Evolutionary conservation across 2,888 invertebrate genomes (phyloP).

Genomic region (Hybos culiciformis): DNA sequence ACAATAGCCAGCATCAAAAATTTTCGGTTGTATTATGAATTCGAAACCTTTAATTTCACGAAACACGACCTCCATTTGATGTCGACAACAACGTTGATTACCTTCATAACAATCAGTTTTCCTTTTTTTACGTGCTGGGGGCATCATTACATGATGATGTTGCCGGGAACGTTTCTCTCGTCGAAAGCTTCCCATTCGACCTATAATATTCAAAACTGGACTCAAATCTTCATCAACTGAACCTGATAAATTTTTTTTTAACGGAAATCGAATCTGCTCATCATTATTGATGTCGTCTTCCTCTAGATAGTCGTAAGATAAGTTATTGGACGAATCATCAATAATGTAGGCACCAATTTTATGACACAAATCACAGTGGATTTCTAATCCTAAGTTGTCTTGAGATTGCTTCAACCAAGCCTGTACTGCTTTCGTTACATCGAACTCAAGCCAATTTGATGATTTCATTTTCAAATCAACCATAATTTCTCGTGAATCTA

Average conservation of each 20-base stretch:
- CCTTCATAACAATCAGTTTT: constrained; percentile 41
- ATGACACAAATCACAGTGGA: constrained; percentile 40
- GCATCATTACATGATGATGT: constrained; percentile 12
- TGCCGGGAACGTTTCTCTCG: constrained; percentile 20
- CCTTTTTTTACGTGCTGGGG: constrained; percentile 27
- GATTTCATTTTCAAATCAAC: constrained; percentile 26
- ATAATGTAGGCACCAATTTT: constrained; percentile 33
- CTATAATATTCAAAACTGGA: constrained; percentile 30
- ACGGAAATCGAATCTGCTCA: neutral
- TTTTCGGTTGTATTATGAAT: constrained; percentile 53
- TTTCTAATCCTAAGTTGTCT: constrained; percentile 39
- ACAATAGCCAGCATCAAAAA: constrained; percentile 57
- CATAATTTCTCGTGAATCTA: constrained; percentile 31
- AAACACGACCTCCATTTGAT: constrained; percentile 50
- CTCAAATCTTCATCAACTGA: constrained; percentile 18
- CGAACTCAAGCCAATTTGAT: constrained; percentile 47
- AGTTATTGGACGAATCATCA: constrained; percentile 21
- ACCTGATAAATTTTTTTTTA: too few relatives aligned
- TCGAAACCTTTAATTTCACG: constrained; percentile 49
- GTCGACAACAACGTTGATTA: constrained; percentile 48
- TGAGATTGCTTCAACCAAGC: constrained; percentile 36
- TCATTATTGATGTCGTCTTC: constrained; percentile 1
- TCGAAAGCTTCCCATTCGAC: constrained; percentile 20
- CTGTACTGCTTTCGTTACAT: constrained; percentile 40
- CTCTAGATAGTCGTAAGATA: neutral